These are phyloP conservation scores for Cyprinodon diabolis DNA, from an alignment of 2,797 vertebrate genomes.

Conservation along the genomic window DNA sequence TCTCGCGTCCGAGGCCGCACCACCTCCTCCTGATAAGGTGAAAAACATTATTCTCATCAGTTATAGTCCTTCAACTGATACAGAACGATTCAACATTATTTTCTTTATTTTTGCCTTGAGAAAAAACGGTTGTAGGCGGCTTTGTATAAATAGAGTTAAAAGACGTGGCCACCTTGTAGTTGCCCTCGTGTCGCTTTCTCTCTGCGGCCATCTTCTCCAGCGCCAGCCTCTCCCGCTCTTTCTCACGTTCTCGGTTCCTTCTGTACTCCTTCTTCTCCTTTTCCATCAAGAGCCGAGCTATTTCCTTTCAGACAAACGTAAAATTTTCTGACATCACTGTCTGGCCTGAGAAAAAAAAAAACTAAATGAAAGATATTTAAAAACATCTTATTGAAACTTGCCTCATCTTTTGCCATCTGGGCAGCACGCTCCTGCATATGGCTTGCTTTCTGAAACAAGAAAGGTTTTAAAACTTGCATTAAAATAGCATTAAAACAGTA, in stretches of 20 bases:
- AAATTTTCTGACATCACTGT: not conserved
- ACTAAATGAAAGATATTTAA: not conserved
- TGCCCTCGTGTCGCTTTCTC: slow-evolving; percentile 83
- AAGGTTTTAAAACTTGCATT: slow-evolving; percentile 23
- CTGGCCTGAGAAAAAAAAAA: slow-evolving; percentile 29
- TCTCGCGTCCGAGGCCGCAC: slow-evolving; percentile 85
- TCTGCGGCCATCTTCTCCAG: slow-evolving; percentile 83
- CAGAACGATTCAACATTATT: not conserved
- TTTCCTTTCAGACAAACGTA: slow-evolving; percentile 82
- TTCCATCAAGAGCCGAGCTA: slow-evolving; percentile 92
- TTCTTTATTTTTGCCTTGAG: no score
- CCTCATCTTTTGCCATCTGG: slow-evolving; percentile 96
- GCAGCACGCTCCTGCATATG: slow-evolving; percentile 86
- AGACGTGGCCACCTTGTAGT: slow-evolving; percentile 77
- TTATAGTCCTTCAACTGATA: slow-evolving; percentile 7
- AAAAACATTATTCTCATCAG: not conserved
- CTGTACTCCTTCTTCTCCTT: slow-evolving; percentile 92
- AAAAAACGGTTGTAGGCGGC: not conserved
- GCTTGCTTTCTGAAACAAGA: slow-evolving; percentile 81
- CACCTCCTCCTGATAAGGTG: slow-evolving; percentile 70
- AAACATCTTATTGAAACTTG: slow-evolving; percentile 60
- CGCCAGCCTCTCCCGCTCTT: slow-evolving; percentile 78
- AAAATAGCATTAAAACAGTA: not conserved
- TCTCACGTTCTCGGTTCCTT: slow-evolving; percentile 86
- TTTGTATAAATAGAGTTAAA: not conserved